These are phyloP conservation scores for Nephrotoma guestfalica DNA, from an alignment of 2,888 invertebrate genomes.

Conservation along the genomic window DNA sequence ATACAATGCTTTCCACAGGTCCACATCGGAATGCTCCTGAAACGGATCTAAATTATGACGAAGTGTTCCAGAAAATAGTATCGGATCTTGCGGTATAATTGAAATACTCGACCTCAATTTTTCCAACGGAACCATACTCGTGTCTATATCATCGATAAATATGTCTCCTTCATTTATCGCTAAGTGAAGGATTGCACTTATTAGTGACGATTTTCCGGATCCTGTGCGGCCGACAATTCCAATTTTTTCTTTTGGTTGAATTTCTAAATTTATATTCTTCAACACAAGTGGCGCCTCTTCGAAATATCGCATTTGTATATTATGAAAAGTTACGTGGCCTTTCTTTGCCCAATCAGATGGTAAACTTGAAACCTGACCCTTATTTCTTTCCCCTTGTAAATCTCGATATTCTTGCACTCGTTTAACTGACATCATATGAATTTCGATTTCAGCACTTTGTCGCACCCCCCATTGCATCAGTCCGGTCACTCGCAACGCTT, in stretches of 20 bases:
- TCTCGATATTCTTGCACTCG: conserved; percentile 54
- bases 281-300: conserved; percentile 48
- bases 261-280: conserved; percentile 52
- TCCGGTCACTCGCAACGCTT: conserved; percentile 33
- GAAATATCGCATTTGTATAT: conserved; percentile 44
- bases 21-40: conserved; percentile 24
- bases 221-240: conserved; percentile 76
- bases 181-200: conserved; percentile 63
- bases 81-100: conserved; percentile 43
- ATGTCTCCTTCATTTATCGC: conserved; percentile 55
- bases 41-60: conserved; percentile 50
- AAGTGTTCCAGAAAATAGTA: conserved; percentile 42
- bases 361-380: conserved; percentile 22
- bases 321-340: conserved; percentile 41
- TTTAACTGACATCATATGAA: conserved; percentile 53
- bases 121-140: conserved; percentile 35
- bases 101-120: conserved; percentile 37
- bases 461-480: conserved; percentile 55
- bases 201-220: conserved; percentile 67
- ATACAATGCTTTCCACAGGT: conserved; percentile 27
- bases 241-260: conserved; percentile 52
- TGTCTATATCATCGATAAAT: conserved; percentile 54
- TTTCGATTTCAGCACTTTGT: conserved; percentile 53
- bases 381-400: conserved; percentile 31
- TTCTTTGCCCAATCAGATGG: conserved; percentile 47